Conservation (phyloP, 2,797 vertebrate species). For the Hozukius guyotensis region DNA sequence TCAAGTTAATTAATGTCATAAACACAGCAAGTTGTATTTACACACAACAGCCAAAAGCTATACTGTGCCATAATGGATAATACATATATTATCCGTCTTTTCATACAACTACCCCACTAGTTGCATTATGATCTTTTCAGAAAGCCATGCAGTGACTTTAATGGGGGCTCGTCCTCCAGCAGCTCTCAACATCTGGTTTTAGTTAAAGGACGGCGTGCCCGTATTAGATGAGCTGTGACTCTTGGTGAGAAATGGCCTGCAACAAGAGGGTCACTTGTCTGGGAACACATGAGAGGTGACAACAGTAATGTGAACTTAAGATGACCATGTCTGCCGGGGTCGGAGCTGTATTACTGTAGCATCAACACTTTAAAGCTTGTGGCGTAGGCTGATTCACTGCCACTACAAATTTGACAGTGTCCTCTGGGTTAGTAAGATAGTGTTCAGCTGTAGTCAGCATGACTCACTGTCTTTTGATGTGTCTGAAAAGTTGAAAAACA, state of each 20-base stretch:
- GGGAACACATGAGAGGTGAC: conserved; percentile 57
- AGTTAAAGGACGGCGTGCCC: conserved; percentile 53
- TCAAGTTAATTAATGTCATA: neutral
- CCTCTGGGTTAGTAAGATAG: conserved; percentile 3
- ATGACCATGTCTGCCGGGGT: conserved; percentile 51
- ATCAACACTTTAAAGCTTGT: conserved; percentile 25
- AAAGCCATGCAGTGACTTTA: conserved; percentile 32
- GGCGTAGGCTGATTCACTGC: conserved; percentile 38
- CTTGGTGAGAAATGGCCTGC: conserved; percentile 56
- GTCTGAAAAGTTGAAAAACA: conserved; percentile 14
- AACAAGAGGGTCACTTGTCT: conserved; percentile 59
- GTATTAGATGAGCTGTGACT: conserved; percentile 62
- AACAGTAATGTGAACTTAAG: conserved; percentile 52
- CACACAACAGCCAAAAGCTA: neutral
- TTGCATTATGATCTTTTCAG: conserved; percentile 23
- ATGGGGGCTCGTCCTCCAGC: conserved; percentile 34
- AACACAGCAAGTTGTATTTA: neutral
- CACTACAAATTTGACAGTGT: conserved; percentile 18
- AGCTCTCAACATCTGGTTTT: conserved; percentile 71
- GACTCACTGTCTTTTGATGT: conserved; percentile 27
- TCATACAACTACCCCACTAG: neutral
- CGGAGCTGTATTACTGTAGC: conserved; percentile 26
- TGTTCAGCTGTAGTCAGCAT: conserved; percentile 28
- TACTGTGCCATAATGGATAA: neutral
- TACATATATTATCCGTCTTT: conserved; percentile 13